Evolutionary conservation across 2,888 invertebrate species (phyloP), one percentile per base, ranked within the genome.

Genomic region (Hyalella azteca): DNA sequence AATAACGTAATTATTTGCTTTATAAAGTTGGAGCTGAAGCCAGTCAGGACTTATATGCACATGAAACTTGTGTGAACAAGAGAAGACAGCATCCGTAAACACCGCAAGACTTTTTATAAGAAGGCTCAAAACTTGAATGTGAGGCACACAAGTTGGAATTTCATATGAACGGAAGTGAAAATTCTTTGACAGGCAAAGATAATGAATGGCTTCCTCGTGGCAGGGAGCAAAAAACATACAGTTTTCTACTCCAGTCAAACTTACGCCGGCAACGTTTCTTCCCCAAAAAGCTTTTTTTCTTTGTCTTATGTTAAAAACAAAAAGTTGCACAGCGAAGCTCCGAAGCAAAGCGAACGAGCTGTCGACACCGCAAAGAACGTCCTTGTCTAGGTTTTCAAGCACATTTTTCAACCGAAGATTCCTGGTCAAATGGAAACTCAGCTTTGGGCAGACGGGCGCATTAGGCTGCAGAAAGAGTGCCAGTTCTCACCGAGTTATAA

Each of bases 181-280:
- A 66, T 66, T 66, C 66, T 66, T 66, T 29, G 66, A 66, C 66
- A 36, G 66, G 36, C 66, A 66, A 66, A 66, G 36, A 66, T 66
- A 66, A 66, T 66, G 66, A 66, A 66, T 66, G 66, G 36, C 36
- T 66, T 66, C 66, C 66, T 66, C 66, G 9, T 45, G 15, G 66
- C 36, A 3, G 4, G 66, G 54, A 3, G 36, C 29, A 66, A 66
- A 36, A 66, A 66, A 36, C 36, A 15, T 29, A 19, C 39, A 29
- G 66, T 22, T 66, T 66, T 66, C 29, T 66, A 32, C 29, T 36
- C 45, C 45, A 15, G 45, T 11, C 45, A 9, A 45, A 45, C 66
- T 66, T 66, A 66, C 13, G 66, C 66, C 66, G n/a, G n/a, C n/a
- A n/a, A n/a, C n/a, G n/a, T n/a, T n/a, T n/a, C n/a, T n/a, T n/a